phyloP scores from a whole-genome alignment of 2,797 vertebrate species.

The Mus minutoides region DNA sequence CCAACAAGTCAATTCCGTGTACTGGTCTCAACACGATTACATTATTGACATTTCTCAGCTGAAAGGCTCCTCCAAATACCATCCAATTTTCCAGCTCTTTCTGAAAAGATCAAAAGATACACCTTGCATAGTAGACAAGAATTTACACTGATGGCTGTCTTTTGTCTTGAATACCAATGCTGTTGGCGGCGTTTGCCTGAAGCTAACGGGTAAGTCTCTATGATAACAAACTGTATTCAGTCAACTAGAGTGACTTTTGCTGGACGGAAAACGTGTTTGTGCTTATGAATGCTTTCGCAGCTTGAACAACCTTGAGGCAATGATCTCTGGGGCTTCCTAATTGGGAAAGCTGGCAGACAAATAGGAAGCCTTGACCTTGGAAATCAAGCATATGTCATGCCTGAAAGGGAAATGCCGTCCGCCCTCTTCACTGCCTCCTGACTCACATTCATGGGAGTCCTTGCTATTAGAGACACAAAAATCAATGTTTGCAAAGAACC shows the following conservation, averaged over 20 bases:
- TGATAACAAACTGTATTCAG: constrained; percentile 82
- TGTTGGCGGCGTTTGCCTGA: constrained; percentile 73
- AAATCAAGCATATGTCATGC: constrained; percentile 78
- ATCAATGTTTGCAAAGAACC: constrained; percentile 40
- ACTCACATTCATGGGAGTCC: constrained; percentile 20
- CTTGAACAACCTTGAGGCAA: constrained; percentile 83
- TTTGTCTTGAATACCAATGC: constrained; percentile 88
- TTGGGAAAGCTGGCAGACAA: constrained; percentile 83
- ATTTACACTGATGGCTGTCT: constrained; percentile 86
- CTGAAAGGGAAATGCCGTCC: constrained; percentile 62
- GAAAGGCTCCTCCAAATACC: constrained; percentile 87
- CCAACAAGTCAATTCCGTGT: constrained; percentile 85
- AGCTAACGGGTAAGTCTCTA: constrained; percentile 82
- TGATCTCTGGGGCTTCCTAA: constrained; percentile 85
- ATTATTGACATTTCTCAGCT: constrained; percentile 88
- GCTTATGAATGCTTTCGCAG: constrained; percentile 80
- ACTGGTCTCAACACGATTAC: constrained; percentile 86
- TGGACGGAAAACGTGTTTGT: constrained; percentile 81
- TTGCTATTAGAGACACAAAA: constrained; percentile 55
- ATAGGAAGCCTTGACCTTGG: constrained; percentile 77
- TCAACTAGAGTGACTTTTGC: constrained; percentile 72
- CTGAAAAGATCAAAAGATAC: constrained; percentile 88
- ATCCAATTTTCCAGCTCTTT: constrained; percentile 88
- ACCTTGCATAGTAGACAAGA: constrained; percentile 87
- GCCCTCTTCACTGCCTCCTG: constrained; percentile 67